Conservation (phyloP, 2,797 vertebrate species). For the Rhyacichthys aspro region DNA sequence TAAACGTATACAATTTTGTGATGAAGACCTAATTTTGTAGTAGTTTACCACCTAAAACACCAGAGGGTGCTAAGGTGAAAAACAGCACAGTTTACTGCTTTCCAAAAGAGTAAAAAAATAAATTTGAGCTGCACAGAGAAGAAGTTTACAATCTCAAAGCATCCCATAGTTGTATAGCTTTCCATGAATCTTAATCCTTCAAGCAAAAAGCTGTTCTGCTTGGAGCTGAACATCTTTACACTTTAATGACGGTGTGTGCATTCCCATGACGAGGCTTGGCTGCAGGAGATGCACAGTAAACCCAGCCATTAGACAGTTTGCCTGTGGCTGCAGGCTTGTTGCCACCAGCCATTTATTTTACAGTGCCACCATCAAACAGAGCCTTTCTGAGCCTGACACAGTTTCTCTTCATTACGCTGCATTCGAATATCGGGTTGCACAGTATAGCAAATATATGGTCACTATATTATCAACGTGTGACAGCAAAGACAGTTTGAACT, state of each 20-base stretch:
- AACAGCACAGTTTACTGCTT: constrained; percentile 42
- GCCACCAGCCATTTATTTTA: constrained; percentile 50
- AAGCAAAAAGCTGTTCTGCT: constrained; percentile 42
- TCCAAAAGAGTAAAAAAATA: constrained; percentile 39
- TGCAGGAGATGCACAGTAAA: constrained; percentile 52
- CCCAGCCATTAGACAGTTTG: constrained; percentile 35
- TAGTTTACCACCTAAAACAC: too few species aligned
- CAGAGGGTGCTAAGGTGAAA: constrained; percentile 56
- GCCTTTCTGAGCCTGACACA: constrained; percentile 19
- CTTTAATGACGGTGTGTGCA: constrained; percentile 52
- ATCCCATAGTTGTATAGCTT: constrained; percentile 62
- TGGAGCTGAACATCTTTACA: constrained; percentile 39
- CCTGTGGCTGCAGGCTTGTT: constrained; percentile 53
- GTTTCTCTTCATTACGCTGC: constrained; percentile 48
- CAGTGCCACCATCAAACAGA: constrained; percentile 42
- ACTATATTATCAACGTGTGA: not conserved
- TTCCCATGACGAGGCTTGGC: constrained; percentile 49
- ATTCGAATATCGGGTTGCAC: not conserved
- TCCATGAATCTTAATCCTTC: constrained; percentile 45
- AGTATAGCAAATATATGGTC: not conserved
- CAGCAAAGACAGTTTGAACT: too few species aligned
- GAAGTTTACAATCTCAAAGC: constrained; percentile 53
- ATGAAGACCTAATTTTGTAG: too few species aligned
- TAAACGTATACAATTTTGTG: too few species aligned
- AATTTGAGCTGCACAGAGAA: constrained; percentile 27